Percentiles rank a stretch among this genome's conserved stretches.
These are phyloP conservation scores for Ecdyonurus torrentis DNA, from an alignment of 2,888 invertebrate species.

Conservation along the genomic window DNA sequence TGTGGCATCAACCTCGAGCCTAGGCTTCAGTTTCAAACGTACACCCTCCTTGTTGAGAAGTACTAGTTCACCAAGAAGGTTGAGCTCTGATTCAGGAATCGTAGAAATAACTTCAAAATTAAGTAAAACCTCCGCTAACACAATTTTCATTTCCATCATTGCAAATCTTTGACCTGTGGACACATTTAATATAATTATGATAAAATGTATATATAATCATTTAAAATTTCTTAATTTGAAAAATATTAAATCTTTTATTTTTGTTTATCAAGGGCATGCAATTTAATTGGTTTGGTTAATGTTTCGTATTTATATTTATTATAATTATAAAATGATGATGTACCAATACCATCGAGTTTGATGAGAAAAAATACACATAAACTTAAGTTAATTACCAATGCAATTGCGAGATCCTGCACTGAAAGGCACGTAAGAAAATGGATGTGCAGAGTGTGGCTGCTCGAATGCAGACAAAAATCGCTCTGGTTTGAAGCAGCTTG, in stretches of 20 bases:
- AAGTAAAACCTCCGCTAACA: constrained; percentile 26
- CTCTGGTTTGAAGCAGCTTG: constrained; percentile 33
- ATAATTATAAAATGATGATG: not conserved
- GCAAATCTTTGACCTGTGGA: constrained; percentile 22
- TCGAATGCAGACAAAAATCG: constrained; percentile 29
- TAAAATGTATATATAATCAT: too few relatives aligned
- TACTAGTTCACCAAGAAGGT: constrained; percentile 30
- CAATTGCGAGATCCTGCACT: constrained; percentile 30
- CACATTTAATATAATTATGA: too few relatives aligned
- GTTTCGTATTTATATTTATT: not conserved
- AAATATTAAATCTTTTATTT: not conserved
- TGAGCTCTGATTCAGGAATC: constrained; percentile 26
- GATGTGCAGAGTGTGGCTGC: constrained; percentile 20
- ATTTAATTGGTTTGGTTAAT: not conserved
- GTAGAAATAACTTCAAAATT: constrained; percentile 25
- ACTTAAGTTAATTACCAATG: constrained; percentile 23
- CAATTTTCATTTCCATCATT: constrained; percentile 24
- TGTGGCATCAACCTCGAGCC: too few relatives aligned
- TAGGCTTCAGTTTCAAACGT: not conserved
- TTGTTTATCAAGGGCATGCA: too few relatives aligned
- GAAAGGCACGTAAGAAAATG: constrained; percentile 27
- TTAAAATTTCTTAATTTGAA: too few relatives aligned
- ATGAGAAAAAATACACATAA: constrained; percentile 1
- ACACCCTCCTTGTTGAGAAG: constrained; percentile 15
- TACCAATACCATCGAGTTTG: not conserved